Conservation (phyloP, 2,113 vertebrate species). For the Xiphorhynchus elegans region DNA sequence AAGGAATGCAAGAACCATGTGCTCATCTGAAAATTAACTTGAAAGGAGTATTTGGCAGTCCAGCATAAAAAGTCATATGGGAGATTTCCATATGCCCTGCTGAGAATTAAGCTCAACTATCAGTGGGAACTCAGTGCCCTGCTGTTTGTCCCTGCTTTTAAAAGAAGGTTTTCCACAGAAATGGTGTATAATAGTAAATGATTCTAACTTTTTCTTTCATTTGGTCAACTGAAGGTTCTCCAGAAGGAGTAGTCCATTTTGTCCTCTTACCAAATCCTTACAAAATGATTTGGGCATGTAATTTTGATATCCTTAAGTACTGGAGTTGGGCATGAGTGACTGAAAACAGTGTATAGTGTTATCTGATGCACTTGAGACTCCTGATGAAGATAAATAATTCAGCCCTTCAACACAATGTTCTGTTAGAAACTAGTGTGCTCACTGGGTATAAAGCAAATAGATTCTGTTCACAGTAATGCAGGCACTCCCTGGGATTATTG, state of each 20-base stretch:
- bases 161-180: neutral
- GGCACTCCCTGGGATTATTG: neutral
- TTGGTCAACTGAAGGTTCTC: neutral
- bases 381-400: neutral
- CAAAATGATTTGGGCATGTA: neutral
- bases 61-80: neutral
- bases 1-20: accelerated
- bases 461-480: neutral
- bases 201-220: neutral
- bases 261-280: neutral
- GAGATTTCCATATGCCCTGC: neutral
- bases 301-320: neutral
- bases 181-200: neutral
- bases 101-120: neutral
- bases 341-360: neutral
- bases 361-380: neutral
- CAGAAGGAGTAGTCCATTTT: neutral
- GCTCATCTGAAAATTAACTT: neutral
- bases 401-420: neutral
- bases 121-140: neutral
- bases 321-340: neutral
- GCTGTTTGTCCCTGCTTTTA: neutral
- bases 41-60: neutral
- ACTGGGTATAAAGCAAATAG: neutral
- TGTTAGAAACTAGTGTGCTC: neutral